Evolutionary conservation across 2,888 invertebrate genomes (phyloP).

Genomic region (Cybosia mesomella): DNA sequence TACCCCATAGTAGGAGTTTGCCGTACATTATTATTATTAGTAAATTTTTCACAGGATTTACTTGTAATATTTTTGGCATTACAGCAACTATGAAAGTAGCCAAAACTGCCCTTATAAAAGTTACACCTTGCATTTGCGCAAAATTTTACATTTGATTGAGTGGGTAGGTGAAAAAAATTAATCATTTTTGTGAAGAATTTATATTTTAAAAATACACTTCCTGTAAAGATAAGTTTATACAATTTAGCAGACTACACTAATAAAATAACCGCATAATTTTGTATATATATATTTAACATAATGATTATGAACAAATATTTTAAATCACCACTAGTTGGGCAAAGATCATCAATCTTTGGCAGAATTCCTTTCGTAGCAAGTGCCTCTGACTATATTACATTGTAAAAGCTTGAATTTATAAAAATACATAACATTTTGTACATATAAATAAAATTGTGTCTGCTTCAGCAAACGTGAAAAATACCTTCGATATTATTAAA

Average conservation of each 20-base stretch:
- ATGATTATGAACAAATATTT: conserved; percentile 41
- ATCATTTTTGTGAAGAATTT: conserved; percentile 14
- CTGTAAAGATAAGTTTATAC: conserved; percentile 60
- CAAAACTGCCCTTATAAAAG: too few species aligned
- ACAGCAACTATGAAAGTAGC: too few species aligned
- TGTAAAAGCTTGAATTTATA: conserved; percentile 29
- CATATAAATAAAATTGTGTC: conserved; percentile 20
- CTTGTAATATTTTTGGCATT: too few species aligned
- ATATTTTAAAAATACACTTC: conserved; percentile 73
- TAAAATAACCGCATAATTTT: conserved; percentile 50
- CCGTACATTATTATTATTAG: too few species aligned
- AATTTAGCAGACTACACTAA: conserved; percentile 57
- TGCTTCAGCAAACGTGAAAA: conserved; percentile 3
- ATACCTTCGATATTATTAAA: not conserved
- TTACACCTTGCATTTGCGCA: too few species aligned
- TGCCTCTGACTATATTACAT: conserved; percentile 29
- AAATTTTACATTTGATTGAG: not conserved
- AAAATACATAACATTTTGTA: conserved; percentile 31
- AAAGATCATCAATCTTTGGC: conserved; percentile 62
- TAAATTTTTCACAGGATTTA: too few species aligned
- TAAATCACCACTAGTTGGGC: conserved; percentile 47
- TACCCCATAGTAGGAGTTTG: too few species aligned
- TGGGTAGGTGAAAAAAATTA: not conserved
- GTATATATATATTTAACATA: conserved; percentile 31
- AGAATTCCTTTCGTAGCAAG: conserved; percentile 46